Percentiles rank a stretch among this genome's conserved stretches.
phyloP scores from a whole-genome alignment of 2,113 vertebrate genomes.

The Ranitomeya imitator region DNA sequence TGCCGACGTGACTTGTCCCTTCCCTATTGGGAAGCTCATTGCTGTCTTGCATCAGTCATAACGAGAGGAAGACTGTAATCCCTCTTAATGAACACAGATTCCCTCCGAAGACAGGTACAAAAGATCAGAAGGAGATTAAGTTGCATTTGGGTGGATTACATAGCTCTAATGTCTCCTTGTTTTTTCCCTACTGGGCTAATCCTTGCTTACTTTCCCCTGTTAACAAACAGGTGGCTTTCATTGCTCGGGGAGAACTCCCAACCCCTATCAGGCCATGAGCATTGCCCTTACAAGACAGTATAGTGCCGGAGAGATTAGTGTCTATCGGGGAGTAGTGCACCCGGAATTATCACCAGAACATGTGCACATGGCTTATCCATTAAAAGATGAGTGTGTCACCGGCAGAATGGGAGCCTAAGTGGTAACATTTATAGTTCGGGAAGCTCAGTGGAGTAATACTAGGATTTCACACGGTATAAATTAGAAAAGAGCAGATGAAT shows the following conservation, averaged over 20 bases:
- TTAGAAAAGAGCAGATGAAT: constrained; percentile 3
- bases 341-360: constrained; percentile 12
- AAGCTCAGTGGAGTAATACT: neutral
- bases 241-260: constrained; percentile 27
- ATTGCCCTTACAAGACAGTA: neutral
- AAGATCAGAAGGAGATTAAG: constrained; percentile 43
- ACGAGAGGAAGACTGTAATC: constrained; percentile 53
- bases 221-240: constrained; percentile 58
- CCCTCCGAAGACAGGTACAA: constrained; percentile 46
- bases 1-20: constrained; percentile 7
- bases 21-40: constrained; percentile 23
- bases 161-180: constrained; percentile 58
- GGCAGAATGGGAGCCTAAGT: constrained; percentile 17
- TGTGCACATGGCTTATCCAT: neutral
- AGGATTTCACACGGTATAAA: constrained; percentile 13
- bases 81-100: constrained; percentile 49
- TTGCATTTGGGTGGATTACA: neutral
- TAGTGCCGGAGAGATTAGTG: neutral
- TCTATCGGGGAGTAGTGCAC: neutral
- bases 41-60: constrained; percentile 42
- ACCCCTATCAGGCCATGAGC: constrained; percentile 1
- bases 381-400: constrained; percentile 27
- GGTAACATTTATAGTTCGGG: constrained; percentile 31
- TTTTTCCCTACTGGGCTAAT: constrained; percentile 43
- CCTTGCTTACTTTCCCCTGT: constrained; percentile 51